Base-by-base conservation (phyloP, 2,113 vertebrate genomes). In the Arothron firmamentum region DNA sequence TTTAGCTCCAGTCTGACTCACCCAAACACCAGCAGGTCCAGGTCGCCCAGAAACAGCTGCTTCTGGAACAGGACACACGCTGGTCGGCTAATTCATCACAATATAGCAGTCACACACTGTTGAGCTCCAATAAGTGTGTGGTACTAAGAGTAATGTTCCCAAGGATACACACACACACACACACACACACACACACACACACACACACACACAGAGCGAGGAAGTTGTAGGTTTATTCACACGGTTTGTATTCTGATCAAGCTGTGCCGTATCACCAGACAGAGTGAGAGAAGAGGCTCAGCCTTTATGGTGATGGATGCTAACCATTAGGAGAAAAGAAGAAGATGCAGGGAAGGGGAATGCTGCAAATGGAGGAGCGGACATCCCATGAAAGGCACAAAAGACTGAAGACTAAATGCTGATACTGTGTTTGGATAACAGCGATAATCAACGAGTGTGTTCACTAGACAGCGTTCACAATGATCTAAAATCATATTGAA, bases 241-340 rank as follows among this genome's bases (percentile, higher is more conserved):
- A 28, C 6, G 25, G 25, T 28, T 28, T 28, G 6, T 28, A 28
- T 28, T 17, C 56, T 23, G 56, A 23, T 57, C 56, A 58, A 56
- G 20, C 55, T 66, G 52, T 0, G 31, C 58, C 43, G 34, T 57
- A 15, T 25, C 1, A 23, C 21, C 6, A 7, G 25, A 28, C 6
- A 7, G 25, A 28, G 25, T 28, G 6, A 28, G 25, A 28, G 25
- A 28, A 5, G 6, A 5, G 25, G 15, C 5, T 21, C 1, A 47
- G 1, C 9, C 57, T 55, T 68, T 50, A 75, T 70, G 74, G 74
- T 83, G 70, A 82, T 67, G 45, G 74, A 83, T 83, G 72, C n/a
- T 41, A 67, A 54, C 55, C 52, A 81, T 78, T 80, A 77, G 6
- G 62, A 31, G 67, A 23, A 23, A 23, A 23, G 21, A 23, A 23